Evolutionary conservation across 2,888 invertebrate genomes (phyloP).

Genomic region (Ephialtes manifestator): DNA sequence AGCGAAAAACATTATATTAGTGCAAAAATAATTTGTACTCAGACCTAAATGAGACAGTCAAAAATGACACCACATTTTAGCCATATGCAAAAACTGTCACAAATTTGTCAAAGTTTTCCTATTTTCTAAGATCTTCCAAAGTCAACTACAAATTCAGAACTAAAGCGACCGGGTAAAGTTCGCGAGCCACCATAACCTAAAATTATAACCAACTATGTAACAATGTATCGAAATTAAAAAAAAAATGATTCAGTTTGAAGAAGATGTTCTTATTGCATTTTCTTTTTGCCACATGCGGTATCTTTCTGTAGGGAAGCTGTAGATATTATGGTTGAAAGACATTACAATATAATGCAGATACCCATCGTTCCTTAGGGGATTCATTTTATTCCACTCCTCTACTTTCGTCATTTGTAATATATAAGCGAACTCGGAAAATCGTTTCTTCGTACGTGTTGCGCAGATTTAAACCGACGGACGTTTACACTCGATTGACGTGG

Average conservation of each 20-base stretch:
- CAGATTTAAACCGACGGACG: not conserved
- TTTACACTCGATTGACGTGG: conserved; percentile 1
- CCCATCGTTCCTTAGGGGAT: not conserved
- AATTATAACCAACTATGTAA: no score
- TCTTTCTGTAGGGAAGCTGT: not conserved
- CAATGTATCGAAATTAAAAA: no score
- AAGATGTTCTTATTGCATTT: not conserved
- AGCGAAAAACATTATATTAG: no score
- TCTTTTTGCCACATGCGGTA: not conserved
- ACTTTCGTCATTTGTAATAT: not conserved
- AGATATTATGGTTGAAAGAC: not conserved
- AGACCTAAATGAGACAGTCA: no score
- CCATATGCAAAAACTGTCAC: no score
- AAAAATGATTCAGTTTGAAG: not conserved
- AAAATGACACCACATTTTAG: no score
- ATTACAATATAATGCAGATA: not conserved
- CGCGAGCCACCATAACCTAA: no score
- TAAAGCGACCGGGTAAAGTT: no score
- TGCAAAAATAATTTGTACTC: no score
- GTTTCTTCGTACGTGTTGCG: conserved; percentile 14
- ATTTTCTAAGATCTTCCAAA: no score
- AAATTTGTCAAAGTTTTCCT: no score
- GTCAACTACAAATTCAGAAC: no score
- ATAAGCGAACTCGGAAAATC: conserved; percentile 14
- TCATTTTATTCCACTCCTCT: not conserved